Base-by-base conservation (phyloP, 2,113 vertebrate species). In the Ammodytes dubius region DNA sequence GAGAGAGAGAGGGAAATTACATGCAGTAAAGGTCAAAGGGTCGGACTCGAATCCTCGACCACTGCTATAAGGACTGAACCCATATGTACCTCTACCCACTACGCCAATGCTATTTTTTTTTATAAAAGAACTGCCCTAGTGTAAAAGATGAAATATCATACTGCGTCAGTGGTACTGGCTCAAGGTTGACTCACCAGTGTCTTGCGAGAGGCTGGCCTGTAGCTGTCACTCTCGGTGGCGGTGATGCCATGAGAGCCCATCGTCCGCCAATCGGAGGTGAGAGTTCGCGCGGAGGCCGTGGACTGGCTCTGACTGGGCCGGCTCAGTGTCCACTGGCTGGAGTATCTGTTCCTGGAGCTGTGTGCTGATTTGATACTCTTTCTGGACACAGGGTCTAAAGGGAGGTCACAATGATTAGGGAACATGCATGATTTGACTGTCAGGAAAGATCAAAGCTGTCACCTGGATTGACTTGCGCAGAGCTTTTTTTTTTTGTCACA, bases 251-350 rank as follows among this genome's bases (percentile, higher is more conserved):
- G 98, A 70, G 97, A 99, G 35, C 98, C 98, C 91, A 98, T 98
- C 0, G 97, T 98, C 84, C 98, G 92, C 98, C 98, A 99, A 92
- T 99, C 98, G 0, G 98, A 99, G 80, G 98, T 97, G 81, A 99
- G 95, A 27, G 98, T 99, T 47, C 97, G 95, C 0, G 98, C 98
- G 0, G 98, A 98, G 0, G 97, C 99, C 47, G 98, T 99, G 0
- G 97, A 97, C 94, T 99, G 98, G 92, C 98, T 98, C 92, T 99
- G 92, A 68, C 91, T 92, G 0, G 93, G 93, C 8, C 93, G 97
- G 89, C 97, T 99, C 81, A 99, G 95, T 0, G 98, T 99, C 98
- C 98, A 99, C 87, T 99, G 98, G 94, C 98, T 99, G 74, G 98
- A 99, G 91, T 99, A 99, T 2, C 98, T 94, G 93, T 98, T 99